These are phyloP conservation scores for Drosophila peninsularis DNA, from an alignment of 2,888 invertebrate genomes.

Conservation along the genomic window DNA sequence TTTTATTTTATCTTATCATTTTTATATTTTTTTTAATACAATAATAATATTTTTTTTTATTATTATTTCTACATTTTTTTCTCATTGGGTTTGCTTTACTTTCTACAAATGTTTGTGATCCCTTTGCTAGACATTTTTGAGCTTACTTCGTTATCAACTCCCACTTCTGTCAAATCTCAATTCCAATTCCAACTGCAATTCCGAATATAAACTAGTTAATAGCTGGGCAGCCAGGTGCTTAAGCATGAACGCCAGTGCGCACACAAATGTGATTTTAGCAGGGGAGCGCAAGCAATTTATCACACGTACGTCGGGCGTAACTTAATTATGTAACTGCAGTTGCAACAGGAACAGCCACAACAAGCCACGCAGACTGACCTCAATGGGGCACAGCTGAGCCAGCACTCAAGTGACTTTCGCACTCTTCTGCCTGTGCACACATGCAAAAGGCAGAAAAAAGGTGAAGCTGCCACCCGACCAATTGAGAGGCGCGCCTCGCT, in stretches of 20 bases:
- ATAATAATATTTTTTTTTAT: too few relatives aligned
- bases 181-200: neutral
- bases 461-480: constrained; percentile 20
- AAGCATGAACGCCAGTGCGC: constrained; percentile 14
- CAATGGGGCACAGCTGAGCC: neutral
- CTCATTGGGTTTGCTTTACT: too few relatives aligned
- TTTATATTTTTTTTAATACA: too few relatives aligned
- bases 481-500: constrained; percentile 30
- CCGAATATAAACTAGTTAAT: constrained; percentile 1
- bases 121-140: neutral
- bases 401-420: neutral
- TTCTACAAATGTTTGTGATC: too few relatives aligned
- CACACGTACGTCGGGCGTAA: constrained; percentile 24
- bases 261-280: constrained; percentile 9
- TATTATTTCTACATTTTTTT: too few relatives aligned
- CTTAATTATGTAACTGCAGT: constrained; percentile 28
- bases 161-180: neutral
- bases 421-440: neutral
- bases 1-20: too few relatives aligned
- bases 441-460: neutral
- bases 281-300: constrained; percentile 27
- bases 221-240: neutral
- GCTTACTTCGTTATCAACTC: neutral
- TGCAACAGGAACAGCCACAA: constrained; percentile 7
- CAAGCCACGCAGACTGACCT: constrained; percentile 4